A percentile compares a stretch with the other conserved stretches of the same genome.
These are phyloP conservation scores for Neoniphon sammara DNA, from an alignment of 2,797 vertebrate genomes.

Conservation along the genomic window DNA sequence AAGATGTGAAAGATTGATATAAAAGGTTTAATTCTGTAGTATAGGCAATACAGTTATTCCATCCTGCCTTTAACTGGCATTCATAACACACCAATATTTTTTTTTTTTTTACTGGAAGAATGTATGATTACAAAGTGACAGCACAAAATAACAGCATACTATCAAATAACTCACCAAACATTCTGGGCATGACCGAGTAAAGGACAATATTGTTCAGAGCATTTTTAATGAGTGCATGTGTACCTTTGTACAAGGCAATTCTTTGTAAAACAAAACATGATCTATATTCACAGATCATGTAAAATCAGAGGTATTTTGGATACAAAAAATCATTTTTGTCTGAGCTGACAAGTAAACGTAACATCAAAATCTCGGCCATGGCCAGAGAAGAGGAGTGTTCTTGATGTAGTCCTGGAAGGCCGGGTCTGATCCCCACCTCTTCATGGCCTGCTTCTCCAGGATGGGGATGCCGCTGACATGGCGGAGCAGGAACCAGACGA, in stretches of 20 bases:
- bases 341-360: background rate
- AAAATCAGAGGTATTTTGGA: background rate
- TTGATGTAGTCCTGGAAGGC: slow-evolving; percentile 80
- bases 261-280: too few species aligned
- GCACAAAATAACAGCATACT: background rate
- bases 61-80: too few species aligned
- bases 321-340: background rate
- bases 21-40: too few species aligned
- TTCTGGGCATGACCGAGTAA: too few species aligned
- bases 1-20: too few species aligned
- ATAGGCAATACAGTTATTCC: too few species aligned
- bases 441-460: slow-evolving; percentile 83
- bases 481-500: slow-evolving; percentile 85
- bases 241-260: background rate
- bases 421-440: slow-evolving; percentile 82
- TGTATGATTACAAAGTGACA: too few species aligned
- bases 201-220: too few species aligned
- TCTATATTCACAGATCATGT: background rate
- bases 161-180: background rate
- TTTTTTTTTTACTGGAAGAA: background rate
- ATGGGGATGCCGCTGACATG: slow-evolving; percentile 86
- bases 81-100: too few species aligned
- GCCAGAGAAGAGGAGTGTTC: slow-evolving; percentile 86
- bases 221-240: too few species aligned
- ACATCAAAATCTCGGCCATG: slow-evolving; percentile 66